Evolutionary conservation across 2,797 vertebrate species (phyloP), one percentile per base, ranked within the genome.

Genomic region (Erethizon dorsatum): DNA sequence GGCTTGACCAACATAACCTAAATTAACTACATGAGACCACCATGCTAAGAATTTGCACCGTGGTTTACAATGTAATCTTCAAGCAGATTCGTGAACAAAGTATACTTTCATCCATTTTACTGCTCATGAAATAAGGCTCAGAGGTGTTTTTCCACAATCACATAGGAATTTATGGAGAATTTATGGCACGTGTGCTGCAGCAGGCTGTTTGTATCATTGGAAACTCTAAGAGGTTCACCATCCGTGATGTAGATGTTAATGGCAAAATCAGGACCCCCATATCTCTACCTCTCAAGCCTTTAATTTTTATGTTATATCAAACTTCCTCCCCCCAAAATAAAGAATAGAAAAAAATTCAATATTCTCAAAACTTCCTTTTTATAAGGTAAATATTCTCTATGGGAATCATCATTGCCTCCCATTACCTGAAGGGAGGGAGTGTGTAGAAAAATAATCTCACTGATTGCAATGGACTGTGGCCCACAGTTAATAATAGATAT

Each of bases 71-170:
- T 80, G 65, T 84, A 92, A 86, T 84, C 41, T 5, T 10, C 15
- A 89, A 91, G 71, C 37, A 83, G 3, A 20, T 26, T 61, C 85
- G 52, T 59, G 26, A 96, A 80, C 4, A 75, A 83, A 77, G 3
- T 50, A 83, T 54, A 52, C 6, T 69, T 96, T 71, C 18, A 14
- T 45, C 71, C 10, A 57, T 50, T 94, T 87, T 94, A 89, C 24
- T 83, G 13, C 33, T 94, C 86, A 83, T 75, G 26, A 80, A 93
- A 79, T 95, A 88, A 79, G 54, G 20, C 4, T 82, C 47, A 73
- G 61, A 85, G 20, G 61, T 59, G 18, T 67, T 84, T 93, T 67
- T 57, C 13, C 37, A 95, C 71, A 26, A 83, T 85, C 11, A 75
- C 5, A 87, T 31, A 31, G 26, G n/a, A n/a, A n/a, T n/a, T n/a